Evolutionary conservation across 92 coral and sea anemone species (phyloP).

Genomic region (Phenganax subtilis): DNA sequence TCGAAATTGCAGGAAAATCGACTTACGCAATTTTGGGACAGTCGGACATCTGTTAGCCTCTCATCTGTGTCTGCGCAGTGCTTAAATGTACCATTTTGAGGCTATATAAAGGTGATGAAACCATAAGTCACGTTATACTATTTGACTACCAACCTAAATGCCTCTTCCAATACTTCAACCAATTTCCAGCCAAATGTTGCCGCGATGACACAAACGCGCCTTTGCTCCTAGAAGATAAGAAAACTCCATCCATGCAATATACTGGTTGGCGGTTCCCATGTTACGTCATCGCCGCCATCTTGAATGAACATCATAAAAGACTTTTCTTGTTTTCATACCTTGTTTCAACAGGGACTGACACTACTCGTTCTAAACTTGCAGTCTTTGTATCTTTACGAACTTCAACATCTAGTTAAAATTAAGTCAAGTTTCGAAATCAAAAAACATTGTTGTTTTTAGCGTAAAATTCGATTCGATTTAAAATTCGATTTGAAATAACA

Average conservation of each 20-base stretch:
- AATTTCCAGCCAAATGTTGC: slow-evolving; percentile 85
- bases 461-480: no score
- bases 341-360: not conserved
- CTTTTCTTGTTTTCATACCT: not conserved
- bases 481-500: no score
- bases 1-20: no score
- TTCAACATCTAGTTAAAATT: slow-evolving; percentile 11
- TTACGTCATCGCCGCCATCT: not conserved
- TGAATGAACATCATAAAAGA: not conserved
- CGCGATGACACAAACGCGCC: slow-evolving; percentile 64
- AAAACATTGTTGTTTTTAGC: no score
- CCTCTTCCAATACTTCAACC: slow-evolving; percentile 88
- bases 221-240: not conserved
- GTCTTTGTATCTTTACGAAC: not conserved
- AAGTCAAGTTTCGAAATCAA: not conserved
- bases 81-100: not conserved
- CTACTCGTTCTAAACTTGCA: slow-evolving; percentile 15
- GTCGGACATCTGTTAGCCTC: no score
- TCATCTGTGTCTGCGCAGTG: not conserved
- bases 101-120: not conserved
- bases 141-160: slow-evolving; percentile 59
- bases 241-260: no score
- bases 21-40: no score
- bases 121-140: slow-evolving; percentile 2
- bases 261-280: no score